phyloP scores from a whole-genome alignment of 1,140 invertebrate genomes.

The Archivesica marissinica region DNA sequence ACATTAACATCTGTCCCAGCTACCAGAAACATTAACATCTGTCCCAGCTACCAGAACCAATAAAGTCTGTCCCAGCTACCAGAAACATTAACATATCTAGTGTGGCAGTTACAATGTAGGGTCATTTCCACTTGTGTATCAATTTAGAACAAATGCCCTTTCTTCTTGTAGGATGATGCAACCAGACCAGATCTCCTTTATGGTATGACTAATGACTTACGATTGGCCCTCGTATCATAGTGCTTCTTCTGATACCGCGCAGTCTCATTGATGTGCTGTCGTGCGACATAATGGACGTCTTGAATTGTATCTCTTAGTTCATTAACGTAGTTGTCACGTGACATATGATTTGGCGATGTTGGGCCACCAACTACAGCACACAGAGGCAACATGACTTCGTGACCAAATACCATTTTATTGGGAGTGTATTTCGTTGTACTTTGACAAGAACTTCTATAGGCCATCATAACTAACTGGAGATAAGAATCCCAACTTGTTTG shows the following conservation, averaged over 20 bases:
- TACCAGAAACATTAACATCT: too few relatives aligned
- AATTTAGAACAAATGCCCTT: background rate
- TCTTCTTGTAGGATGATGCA: conserved; percentile 12
- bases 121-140: conserved; percentile 14
- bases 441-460: background rate
- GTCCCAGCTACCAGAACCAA: too few relatives aligned
- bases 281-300: background rate
- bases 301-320: background rate
- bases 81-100: conserved; percentile 4
- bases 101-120: background rate
- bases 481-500: conserved; percentile 4
- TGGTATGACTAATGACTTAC: background rate
- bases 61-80: too few relatives aligned
- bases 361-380: background rate
- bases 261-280: background rate
- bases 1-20: too few relatives aligned
- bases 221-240: background rate
- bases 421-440: background rate
- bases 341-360: too few relatives aligned
- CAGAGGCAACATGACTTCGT: background rate
- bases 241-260: background rate
- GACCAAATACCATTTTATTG: conserved; percentile 2
- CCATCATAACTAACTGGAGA: conserved; percentile 25
- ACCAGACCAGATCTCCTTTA: conserved; percentile 3
- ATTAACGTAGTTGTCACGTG: background rate